These are phyloP conservation scores for Echinarachnius parma DNA, from an alignment of 53 echinoderm and acorn worm genomes.

Conservation along the genomic window DNA sequence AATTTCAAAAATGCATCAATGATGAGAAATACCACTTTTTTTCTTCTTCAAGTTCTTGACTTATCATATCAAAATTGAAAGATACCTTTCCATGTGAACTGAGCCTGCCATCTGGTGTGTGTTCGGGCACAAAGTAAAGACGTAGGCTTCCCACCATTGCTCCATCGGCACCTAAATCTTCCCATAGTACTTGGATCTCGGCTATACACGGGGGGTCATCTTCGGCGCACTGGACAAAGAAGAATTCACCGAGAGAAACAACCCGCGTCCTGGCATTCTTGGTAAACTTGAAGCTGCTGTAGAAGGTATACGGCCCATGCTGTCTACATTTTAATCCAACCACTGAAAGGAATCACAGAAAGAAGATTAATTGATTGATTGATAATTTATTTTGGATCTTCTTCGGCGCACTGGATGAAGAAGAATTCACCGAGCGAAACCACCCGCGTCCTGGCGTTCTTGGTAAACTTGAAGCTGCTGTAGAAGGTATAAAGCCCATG, in stretches of 20 bases:
- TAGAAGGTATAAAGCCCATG: conserved; percentile 92
- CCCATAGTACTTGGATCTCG: conserved; percentile 95
- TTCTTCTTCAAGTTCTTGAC: too few relatives aligned
- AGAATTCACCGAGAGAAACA: conserved; percentile 87
- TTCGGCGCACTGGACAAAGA: conserved; percentile 87
- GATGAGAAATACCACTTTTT: too few relatives aligned
- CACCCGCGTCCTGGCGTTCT: conserved; percentile 69
- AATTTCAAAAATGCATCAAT: too few relatives aligned
- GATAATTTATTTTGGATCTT: too few relatives aligned
- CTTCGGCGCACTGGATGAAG: conserved; percentile 85
- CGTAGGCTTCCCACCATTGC: conserved; percentile 76
- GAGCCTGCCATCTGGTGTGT: conserved; percentile 83
- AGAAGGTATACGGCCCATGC: conserved; percentile 95
- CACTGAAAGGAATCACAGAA: too few relatives aligned
- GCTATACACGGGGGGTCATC: conserved; percentile 93
- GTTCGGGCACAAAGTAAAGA: conserved; percentile 92
- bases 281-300: conserved; percentile 79
- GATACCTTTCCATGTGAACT: conserved; percentile 90
- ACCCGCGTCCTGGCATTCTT: conserved; percentile 72
- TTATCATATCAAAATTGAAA: too few relatives aligned
- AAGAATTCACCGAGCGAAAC: conserved; percentile 90
- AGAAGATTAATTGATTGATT: too few relatives aligned
- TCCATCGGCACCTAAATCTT: conserved; percentile 72
- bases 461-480: conserved; percentile 81
- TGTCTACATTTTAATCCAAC: too few relatives aligned